Percentiles rank a stretch among this genome's conserved stretches.
Evolutionary conservation across 2,113 vertebrate species (phyloP).

Genomic region (Salvelinus alpinus): DNA sequence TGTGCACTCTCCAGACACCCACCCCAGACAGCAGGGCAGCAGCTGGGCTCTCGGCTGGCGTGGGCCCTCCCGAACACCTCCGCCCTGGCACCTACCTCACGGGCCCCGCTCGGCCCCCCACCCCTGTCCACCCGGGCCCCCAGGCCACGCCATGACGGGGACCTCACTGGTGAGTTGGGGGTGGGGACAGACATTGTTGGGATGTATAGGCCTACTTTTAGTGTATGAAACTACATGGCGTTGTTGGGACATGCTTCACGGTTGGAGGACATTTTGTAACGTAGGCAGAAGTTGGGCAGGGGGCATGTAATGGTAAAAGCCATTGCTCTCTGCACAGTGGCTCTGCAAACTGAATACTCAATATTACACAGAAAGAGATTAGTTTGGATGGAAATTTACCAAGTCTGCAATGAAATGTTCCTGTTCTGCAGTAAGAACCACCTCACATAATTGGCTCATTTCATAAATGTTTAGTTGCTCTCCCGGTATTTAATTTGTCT

Average conservation of each 20-base stretch:
- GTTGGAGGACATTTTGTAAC: no score
- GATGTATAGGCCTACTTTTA: no score
- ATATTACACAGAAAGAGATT: background rate
- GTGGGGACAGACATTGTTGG: no score
- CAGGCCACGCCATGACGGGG: slow-evolving; percentile 82
- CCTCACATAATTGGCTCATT: background rate
- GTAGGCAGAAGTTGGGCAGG: no score
- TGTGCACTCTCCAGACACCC: slow-evolving; percentile 74
- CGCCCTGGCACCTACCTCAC: slow-evolving; percentile 77
- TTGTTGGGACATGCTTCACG: no score
- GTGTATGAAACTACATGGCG: no score
- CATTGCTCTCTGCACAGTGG: background rate
- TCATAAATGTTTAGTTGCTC: background rate
- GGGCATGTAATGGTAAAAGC: background rate
- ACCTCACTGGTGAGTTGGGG: slow-evolving; percentile 75
- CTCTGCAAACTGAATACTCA: background rate
- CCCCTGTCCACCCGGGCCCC: slow-evolving; percentile 67
- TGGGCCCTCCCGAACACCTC: slow-evolving; percentile 86
- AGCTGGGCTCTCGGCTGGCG: slow-evolving; percentile 85
- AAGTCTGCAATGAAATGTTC: background rate
- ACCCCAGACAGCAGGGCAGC: slow-evolving; percentile 73
- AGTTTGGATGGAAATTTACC: background rate
- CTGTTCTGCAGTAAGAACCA: background rate
- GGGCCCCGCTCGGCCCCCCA: slow-evolving; percentile 68
- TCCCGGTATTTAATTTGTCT: background rate